These are phyloP conservation scores for Biston stratarius DNA, from an alignment of 2,888 invertebrate genomes.

Conservation along the genomic window DNA sequence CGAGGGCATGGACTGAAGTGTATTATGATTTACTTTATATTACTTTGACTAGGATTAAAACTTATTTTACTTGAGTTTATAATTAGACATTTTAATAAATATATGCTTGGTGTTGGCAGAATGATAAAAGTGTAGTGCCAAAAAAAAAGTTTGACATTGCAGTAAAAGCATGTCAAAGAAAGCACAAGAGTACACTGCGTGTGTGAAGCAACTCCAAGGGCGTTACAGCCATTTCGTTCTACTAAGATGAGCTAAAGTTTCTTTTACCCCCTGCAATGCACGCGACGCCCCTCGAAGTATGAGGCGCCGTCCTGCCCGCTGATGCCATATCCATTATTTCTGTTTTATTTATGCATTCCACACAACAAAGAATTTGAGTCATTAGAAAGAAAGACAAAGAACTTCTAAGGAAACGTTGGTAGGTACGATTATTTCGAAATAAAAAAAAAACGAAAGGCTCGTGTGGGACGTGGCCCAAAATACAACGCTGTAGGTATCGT, in stretches of 20 bases:
- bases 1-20: too few species aligned
- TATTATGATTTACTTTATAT: too few species aligned
- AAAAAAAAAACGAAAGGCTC: not conserved
- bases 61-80: too few species aligned
- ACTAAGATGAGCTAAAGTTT: constrained; percentile 40
- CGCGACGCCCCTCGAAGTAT: constrained; percentile 45
- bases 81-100: too few species aligned
- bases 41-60: too few species aligned
- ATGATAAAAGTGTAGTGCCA: too few species aligned
- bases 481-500: constrained; percentile 34
- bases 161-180: constrained; percentile 39
- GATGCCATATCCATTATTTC: constrained; percentile 43
- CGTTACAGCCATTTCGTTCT: constrained; percentile 33
- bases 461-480: not conserved
- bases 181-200: not conserved
- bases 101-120: too few species aligned
- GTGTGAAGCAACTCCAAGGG: constrained; percentile 32
- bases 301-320: constrained; percentile 48
- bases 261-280: constrained; percentile 47
- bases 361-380: constrained; percentile 31
- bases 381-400: constrained; percentile 28
- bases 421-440: not conserved
- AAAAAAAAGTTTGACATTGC: not conserved
- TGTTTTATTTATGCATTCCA: constrained; percentile 46
- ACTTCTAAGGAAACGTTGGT: constrained; percentile 2